Conservation (phyloP, 2,113 vertebrate species). For the Pygathrix nemaeus region DNA sequence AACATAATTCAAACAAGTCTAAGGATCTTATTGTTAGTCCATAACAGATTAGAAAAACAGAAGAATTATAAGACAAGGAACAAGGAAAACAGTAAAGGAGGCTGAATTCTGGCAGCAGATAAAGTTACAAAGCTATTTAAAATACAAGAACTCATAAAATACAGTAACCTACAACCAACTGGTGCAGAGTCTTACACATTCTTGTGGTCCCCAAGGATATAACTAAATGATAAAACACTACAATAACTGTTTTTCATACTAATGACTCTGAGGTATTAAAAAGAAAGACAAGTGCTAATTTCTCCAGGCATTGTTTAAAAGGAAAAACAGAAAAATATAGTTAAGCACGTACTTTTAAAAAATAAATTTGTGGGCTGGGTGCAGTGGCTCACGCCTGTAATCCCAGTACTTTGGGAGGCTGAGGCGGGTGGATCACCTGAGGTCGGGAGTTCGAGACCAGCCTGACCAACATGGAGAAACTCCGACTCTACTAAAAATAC, state of each 20-base stretch:
- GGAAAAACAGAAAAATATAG: neutral
- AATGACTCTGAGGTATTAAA: neutral
- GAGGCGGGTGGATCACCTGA: too few species aligned
- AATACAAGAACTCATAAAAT: neutral
- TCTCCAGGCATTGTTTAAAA: neutral
- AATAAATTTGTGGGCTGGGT: too few species aligned
- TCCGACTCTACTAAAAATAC: too few species aligned
- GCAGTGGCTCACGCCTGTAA: too few species aligned
- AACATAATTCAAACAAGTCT: constrained; percentile 32
- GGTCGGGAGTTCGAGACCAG: too few species aligned
- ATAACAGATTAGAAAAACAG: neutral
- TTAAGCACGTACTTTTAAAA: neutral
- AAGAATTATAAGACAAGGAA: neutral
- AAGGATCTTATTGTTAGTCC: neutral
- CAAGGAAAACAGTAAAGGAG: neutral
- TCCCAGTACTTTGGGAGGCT: too few species aligned
- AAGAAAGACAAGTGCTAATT: neutral
- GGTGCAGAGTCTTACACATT: neutral
- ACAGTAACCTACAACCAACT: neutral
- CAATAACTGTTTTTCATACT: neutral
- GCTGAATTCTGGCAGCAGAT: neutral
- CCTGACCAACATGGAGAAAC: too few species aligned
- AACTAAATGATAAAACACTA: neutral
- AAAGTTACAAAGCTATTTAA: constrained; percentile 7
- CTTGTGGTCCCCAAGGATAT: neutral